phyloP scores from a whole-genome alignment of 2,797 vertebrate genomes.

The Distichodus sexfasciatus region DNA sequence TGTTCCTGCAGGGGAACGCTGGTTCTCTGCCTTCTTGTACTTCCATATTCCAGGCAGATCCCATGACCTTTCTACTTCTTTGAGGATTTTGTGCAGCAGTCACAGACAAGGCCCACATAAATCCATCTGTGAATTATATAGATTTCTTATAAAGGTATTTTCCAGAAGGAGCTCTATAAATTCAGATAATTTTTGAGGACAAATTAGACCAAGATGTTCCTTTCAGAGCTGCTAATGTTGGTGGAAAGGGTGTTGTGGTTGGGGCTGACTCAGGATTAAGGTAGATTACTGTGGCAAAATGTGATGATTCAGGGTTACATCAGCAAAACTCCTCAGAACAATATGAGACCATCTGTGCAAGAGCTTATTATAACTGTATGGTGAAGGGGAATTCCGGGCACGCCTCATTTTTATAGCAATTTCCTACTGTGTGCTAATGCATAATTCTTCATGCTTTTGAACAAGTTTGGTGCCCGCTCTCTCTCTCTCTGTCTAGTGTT shows the following conservation, averaged over 20 bases:
- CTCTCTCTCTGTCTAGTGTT: no score
- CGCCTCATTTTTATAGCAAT: background rate
- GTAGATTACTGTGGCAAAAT: background rate
- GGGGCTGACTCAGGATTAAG: background rate
- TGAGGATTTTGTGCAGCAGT: no score
- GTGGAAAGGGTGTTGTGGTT: background rate
- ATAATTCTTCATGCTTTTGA: no score
- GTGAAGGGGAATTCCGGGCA: background rate
- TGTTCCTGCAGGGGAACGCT: no score
- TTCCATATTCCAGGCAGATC: no score
- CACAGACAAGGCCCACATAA: background rate
- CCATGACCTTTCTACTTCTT: no score
- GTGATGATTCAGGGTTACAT: conserved; percentile 2
- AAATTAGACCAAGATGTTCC: background rate
- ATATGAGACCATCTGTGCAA: background rate
- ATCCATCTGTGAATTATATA: background rate
- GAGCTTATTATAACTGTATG: background rate
- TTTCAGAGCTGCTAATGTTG: background rate
- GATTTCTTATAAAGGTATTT: no score
- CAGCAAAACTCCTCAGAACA: background rate
- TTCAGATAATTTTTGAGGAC: no score
- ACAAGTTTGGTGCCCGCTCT: no score
- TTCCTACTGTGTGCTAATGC: background rate
- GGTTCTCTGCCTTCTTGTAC: no score
- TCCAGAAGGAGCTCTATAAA: no score